A percentile compares a stretch with the other conserved stretches of the same genome.
Conservation (phyloP, 2,797 vertebrate species). For the Sarcoramphus papa region DNA sequence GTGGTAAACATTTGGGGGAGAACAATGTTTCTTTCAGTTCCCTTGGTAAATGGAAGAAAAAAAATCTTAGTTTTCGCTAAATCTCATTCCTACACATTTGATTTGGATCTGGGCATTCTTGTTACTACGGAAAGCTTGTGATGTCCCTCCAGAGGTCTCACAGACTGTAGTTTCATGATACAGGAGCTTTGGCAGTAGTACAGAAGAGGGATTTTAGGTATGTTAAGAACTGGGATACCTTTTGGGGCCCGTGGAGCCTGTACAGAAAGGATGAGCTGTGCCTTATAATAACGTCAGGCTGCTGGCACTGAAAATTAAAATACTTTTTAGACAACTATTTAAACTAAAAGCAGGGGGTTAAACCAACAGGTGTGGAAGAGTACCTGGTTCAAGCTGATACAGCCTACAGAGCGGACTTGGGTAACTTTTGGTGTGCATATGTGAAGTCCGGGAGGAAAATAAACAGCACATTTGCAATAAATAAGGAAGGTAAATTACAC, state of each 20-base stretch:
- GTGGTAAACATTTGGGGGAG: background rate
- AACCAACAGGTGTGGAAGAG: background rate
- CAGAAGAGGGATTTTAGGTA: background rate
- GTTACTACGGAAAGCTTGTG: background rate
- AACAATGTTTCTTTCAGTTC: background rate
- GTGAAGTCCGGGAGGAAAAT: background rate
- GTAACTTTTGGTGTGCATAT: background rate
- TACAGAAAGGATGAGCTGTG: background rate
- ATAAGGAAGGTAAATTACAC: background rate
- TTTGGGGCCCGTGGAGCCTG: background rate
- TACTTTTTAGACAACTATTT: background rate
- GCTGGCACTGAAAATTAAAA: background rate
- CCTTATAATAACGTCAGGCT: background rate
- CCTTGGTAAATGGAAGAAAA: background rate
- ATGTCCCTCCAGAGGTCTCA: background rate
- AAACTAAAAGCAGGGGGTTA: background rate
- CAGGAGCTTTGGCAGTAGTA: background rate
- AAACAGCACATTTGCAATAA: background rate
- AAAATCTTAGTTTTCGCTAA: background rate
- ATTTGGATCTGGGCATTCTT: background rate
- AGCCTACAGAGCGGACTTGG: background rate
- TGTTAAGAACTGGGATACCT: background rate
- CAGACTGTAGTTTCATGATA: background rate
- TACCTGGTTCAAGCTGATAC: background rate
- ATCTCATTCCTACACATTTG: background rate